Evolutionary conservation across 1,140 invertebrate genomes (phyloP).

Genomic region (Drosophila ohnishii): DNA sequence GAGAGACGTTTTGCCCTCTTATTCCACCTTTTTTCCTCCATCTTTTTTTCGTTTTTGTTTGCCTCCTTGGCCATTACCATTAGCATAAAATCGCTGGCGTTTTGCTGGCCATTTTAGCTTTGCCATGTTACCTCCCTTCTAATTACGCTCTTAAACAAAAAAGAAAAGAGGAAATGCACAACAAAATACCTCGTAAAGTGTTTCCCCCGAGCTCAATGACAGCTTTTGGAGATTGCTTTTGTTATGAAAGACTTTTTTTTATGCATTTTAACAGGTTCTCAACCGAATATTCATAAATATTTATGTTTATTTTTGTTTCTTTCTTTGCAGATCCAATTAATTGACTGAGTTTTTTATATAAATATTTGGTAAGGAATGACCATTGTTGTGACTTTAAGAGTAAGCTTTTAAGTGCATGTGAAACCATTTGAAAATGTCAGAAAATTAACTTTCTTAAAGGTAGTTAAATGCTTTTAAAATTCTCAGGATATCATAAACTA

Average conservation of each 20-base stretch:
- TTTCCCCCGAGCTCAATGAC: constrained; percentile 34
- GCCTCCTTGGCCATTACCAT: constrained; percentile 58
- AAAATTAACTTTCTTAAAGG: too few relatives aligned
- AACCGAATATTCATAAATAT: constrained; percentile 6
- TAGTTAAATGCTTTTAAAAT: not conserved
- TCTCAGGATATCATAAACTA: not conserved
- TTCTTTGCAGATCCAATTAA: constrained; percentile 51
- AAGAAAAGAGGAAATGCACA: constrained; percentile 39
- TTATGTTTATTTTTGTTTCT: constrained; percentile 17
- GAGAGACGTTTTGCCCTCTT: constrained; percentile 23
- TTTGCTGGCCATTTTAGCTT: constrained; percentile 38
- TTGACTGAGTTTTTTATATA: constrained; percentile 29
- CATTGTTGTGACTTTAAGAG: not conserved
- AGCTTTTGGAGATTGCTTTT: constrained; percentile 1
- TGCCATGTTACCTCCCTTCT: constrained; percentile 30
- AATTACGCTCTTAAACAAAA: constrained; percentile 64
- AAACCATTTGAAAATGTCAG: not conserved
- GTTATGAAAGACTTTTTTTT: not conserved
- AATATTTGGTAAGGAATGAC: constrained; percentile 49
- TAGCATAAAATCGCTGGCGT: constrained; percentile 65
- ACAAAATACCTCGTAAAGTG: constrained; percentile 53
- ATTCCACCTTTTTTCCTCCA: constrained; percentile 31
- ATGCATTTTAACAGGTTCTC: constrained; percentile 28
- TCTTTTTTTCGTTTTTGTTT: constrained; percentile 13
- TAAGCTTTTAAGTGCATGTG: not conserved